A percentile compares a stretch with the other conserved stretches of the same genome.
Evolutionary conservation across 2,888 invertebrate genomes (phyloP).

Genomic region (Cerceris rybyensis): DNA sequence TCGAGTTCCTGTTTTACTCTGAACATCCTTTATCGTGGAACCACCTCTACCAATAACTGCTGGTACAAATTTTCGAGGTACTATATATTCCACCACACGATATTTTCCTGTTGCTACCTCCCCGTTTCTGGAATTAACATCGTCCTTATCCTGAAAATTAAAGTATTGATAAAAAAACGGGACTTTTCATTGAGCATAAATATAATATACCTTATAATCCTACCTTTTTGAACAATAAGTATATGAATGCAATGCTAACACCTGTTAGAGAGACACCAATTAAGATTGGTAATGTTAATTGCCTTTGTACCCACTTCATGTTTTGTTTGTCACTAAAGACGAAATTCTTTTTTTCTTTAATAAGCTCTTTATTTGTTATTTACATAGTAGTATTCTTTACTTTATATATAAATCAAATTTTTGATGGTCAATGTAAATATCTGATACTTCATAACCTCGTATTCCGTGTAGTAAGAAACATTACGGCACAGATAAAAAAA

Average conservation of each 20-base stretch:
- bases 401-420: too few relatives aligned
- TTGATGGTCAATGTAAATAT: too few relatives aligned
- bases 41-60: slow-evolving; percentile 90
- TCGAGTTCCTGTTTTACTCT: slow-evolving; percentile 87
- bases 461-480: too few relatives aligned
- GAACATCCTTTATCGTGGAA: slow-evolving; percentile 88
- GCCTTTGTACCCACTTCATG: slow-evolving; percentile 68
- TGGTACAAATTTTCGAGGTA: slow-evolving; percentile 86
- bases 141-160: slow-evolving; percentile 74
- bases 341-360: too few relatives aligned
- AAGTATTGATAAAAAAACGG: slow-evolving; percentile 14
- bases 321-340: slow-evolving; percentile 27
- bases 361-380: background rate
- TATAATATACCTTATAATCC: slow-evolving; percentile 53
- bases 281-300: slow-evolving; percentile 83
- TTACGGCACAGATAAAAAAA: too few relatives aligned
- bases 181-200: background rate
- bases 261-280: slow-evolving; percentile 87
- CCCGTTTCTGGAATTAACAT: slow-evolving; percentile 61
- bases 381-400: background rate
- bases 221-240: slow-evolving; percentile 87
- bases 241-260: slow-evolving; percentile 87
- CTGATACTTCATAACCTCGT: too few relatives aligned
- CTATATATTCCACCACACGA: slow-evolving; percentile 84
- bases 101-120: slow-evolving; percentile 73